phyloP scores from a whole-genome alignment of 37 sponge, comb jelly and placozoan species.

The Crambe crambe region DNA sequence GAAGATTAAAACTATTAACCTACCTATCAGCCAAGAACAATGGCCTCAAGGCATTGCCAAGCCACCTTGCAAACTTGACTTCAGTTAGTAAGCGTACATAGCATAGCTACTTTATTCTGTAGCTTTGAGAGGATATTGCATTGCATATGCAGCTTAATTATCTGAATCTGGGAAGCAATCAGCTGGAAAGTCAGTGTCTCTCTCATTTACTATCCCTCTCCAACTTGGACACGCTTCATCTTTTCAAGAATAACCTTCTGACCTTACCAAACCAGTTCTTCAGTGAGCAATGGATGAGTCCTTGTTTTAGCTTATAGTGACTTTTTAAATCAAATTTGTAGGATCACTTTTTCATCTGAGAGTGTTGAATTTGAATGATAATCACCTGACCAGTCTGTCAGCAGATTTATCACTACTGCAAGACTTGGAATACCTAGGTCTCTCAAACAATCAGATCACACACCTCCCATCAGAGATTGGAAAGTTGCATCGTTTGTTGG shows the following conservation, averaged over 20 bases:
- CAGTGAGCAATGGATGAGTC: neutral
- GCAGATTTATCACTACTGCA: neutral
- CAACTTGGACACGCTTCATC: neutral
- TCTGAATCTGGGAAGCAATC: slow-evolving; percentile 8
- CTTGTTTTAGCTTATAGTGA: neutral
- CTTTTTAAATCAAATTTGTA: neutral
- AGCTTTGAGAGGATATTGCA: neutral
- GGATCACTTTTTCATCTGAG: neutral
- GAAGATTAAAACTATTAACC: slow-evolving; percentile 30
- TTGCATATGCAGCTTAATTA: slow-evolving; percentile 5
- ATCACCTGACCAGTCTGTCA: neutral
- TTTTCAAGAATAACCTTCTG: neutral
- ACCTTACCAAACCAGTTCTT: neutral
- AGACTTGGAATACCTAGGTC: neutral
- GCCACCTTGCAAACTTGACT: neutral
- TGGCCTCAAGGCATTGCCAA: slow-evolving; percentile 9
- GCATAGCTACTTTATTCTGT: neutral
- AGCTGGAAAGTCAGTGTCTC: neutral
- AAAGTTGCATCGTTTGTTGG: neutral
- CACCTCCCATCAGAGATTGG: neutral
- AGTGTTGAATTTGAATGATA: neutral
- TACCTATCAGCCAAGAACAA: slow-evolving; percentile 65
- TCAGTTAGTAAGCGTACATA: neutral
- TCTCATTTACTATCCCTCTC: neutral
- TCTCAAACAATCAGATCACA: neutral